These are phyloP conservation scores for Phycodurus eques DNA, from an alignment of 2,113 vertebrate genomes.

Conservation along the genomic window DNA sequence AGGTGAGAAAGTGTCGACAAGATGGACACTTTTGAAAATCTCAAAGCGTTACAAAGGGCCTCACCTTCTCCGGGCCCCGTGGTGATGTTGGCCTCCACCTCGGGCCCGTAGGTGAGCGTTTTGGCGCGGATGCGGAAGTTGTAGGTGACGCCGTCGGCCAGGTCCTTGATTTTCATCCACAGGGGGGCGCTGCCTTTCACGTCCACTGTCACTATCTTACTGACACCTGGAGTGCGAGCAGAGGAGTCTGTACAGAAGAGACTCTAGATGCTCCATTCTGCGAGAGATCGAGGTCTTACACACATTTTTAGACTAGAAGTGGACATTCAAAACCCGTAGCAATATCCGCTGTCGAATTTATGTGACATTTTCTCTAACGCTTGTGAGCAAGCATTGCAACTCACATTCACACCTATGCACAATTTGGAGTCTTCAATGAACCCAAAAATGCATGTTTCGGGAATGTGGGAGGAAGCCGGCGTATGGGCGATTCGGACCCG, in stretches of 20 bases:
- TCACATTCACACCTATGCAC: no score
- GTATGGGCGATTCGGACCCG: no score
- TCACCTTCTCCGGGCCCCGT: constrained; percentile 96
- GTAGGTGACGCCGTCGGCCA: constrained; percentile 90
- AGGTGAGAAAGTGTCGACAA: neutral
- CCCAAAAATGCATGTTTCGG: no score
- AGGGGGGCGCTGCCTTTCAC: constrained; percentile 87
- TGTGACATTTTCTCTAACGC: no score
- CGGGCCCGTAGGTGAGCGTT: constrained; percentile 92
- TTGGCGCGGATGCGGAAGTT: constrained; percentile 89
- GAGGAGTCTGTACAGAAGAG: constrained; percentile 75
- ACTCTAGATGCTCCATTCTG: constrained; percentile 68
- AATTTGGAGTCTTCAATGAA: no score
- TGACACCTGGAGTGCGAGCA: constrained; percentile 86
- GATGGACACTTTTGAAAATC: no score
- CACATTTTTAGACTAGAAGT: constrained; percentile 8
- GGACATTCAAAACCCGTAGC: neutral
- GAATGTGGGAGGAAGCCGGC: no score
- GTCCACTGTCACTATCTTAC: constrained; percentile 97
- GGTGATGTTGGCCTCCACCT: constrained; percentile 92
- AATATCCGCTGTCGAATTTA: no score
- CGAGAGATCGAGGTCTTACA: neutral
- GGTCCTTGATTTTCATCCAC: constrained; percentile 97
- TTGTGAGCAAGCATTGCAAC: no score
- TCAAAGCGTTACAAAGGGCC: no score